Evolutionary conservation across 2,797 vertebrate species (phyloP), one percentile per base, ranked within the genome.

Genomic region (Mormyrops boulengeri): DNA sequence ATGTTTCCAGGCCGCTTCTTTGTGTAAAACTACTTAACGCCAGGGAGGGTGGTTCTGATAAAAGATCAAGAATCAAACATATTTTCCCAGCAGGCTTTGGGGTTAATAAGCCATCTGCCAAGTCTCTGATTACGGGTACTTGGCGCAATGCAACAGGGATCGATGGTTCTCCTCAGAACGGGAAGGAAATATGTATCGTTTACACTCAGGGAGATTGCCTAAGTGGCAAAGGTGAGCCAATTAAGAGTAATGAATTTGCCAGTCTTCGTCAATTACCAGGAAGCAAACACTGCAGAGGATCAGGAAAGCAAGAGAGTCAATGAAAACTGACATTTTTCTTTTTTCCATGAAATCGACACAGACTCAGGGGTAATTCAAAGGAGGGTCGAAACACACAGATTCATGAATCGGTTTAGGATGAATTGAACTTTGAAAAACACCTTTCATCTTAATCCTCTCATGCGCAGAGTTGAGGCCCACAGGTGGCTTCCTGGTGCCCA

Each of bases 171-270:
- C 49, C 69, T 86, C 47, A 26, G 62, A 62, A 85, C 9, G 22
- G 62, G 88, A 26, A 80, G 60, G 88, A 88, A 90, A 90, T 88
- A 90, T 90, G 90, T 89, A 89, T 90, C 4, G 22, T 82, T 77
- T 55, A 86, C 90, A 89, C 90, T 89, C 57, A 87, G 50, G 34
- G 60, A 87, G 88, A 89, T 88, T 90, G 90, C 60, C 38, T 55
- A 52, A 87, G 84, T 89, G 82, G 90, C 90, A 90, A 90, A 87
- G 89, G 90, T 90, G 90, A 90, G 17, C 82, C 90, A 80, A 66
- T 90, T 89, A 85, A 77, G 19, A 19, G 53, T 86, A 90, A 89
- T 90, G 60, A 90, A 90, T 90, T 89, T 84, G 30, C 4, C 17
- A 86, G 88, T 77, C 84, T 86, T 47, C 30, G 80, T 57, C 90